Percentiles rank a stretch among this genome's conserved stretches.
phyloP scores from a whole-genome alignment of 2,797 vertebrate species.

The Gymnopithys bicolor region DNA sequence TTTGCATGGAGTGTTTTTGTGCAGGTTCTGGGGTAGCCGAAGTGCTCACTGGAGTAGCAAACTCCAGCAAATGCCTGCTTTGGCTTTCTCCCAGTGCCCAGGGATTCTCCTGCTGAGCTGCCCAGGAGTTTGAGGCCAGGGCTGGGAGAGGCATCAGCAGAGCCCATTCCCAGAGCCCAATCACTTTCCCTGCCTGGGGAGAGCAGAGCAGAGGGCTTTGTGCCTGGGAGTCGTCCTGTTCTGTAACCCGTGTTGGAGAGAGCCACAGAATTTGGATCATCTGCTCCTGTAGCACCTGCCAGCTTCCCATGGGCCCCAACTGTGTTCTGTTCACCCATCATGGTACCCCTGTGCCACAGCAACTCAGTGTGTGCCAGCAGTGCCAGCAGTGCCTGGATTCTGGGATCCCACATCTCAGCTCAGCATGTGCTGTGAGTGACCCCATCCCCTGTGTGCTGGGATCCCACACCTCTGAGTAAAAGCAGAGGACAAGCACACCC shows the following conservation, averaged over 20 bases:
- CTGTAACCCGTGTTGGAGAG: neutral
- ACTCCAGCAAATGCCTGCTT: too few species aligned
- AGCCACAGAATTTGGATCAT: neutral
- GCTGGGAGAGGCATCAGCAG: neutral
- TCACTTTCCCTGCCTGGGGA: neutral
- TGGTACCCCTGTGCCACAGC: neutral
- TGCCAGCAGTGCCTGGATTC: too few species aligned
- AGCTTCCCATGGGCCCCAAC: neutral
- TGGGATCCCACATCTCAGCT: neutral
- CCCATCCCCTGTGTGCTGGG: neutral
- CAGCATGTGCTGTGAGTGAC: neutral
- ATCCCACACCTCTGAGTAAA: neutral
- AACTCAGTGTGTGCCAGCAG: neutral
- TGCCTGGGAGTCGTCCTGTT: neutral
- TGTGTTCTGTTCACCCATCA: neutral
- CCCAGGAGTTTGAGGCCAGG: neutral
- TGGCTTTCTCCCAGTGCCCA: neutral
- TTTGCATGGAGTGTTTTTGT: accelerated
- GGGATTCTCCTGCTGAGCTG: neutral
- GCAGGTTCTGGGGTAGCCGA: accelerated
- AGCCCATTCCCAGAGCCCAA: neutral
- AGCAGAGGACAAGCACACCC: neutral
- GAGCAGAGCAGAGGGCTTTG: neutral
- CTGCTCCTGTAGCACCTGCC: neutral
- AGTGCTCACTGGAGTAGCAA: accelerated